These are phyloP conservation scores for Heteromyza rotundicornis DNA, from an alignment of 2,888 invertebrate genomes.

Conservation along the genomic window DNA sequence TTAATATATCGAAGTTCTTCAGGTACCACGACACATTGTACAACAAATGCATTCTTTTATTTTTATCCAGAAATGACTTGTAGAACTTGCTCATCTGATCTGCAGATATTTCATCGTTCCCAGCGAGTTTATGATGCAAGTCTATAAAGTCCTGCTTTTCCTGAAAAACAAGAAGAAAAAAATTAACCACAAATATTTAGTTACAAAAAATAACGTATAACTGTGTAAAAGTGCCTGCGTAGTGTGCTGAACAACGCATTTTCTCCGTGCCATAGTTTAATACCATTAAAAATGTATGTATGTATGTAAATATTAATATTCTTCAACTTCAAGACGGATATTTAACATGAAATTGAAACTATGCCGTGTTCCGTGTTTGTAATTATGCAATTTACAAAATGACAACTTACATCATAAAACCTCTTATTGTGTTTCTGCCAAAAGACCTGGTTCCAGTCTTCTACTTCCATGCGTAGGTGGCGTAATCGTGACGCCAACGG, in stretches of 20 bases:
- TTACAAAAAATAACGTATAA: background rate
- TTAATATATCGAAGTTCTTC: constrained; percentile 73
- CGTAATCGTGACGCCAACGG: constrained; percentile 70
- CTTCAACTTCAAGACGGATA: constrained; percentile 15
- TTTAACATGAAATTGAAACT: too few relatives aligned
- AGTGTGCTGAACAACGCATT: background rate
- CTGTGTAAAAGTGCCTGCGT: background rate
- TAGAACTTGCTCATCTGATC: constrained; percentile 91
- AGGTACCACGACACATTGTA: constrained; percentile 88
- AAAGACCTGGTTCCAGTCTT: constrained; percentile 84
- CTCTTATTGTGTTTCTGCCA: constrained; percentile 81
- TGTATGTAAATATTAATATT: constrained; percentile 18
- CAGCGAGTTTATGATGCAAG: constrained; percentile 62
- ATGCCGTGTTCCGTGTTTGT: too few relatives aligned
- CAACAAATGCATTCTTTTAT: constrained; percentile 75
- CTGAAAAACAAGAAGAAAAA: constrained; percentile 53
- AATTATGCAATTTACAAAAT: too few relatives aligned
- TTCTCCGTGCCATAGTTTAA: background rate
- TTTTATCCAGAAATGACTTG: constrained; percentile 82
- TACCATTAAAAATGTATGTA: background rate
- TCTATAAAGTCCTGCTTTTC: constrained; percentile 69
- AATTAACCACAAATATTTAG: constrained; percentile 1
- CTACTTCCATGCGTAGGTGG: constrained; percentile 71
- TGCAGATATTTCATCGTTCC: constrained; percentile 68
- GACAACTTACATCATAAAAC: constrained; percentile 70